Base-by-base conservation (phyloP, 2,797 vertebrate genomes). In the Aythya fuligula region DNA sequence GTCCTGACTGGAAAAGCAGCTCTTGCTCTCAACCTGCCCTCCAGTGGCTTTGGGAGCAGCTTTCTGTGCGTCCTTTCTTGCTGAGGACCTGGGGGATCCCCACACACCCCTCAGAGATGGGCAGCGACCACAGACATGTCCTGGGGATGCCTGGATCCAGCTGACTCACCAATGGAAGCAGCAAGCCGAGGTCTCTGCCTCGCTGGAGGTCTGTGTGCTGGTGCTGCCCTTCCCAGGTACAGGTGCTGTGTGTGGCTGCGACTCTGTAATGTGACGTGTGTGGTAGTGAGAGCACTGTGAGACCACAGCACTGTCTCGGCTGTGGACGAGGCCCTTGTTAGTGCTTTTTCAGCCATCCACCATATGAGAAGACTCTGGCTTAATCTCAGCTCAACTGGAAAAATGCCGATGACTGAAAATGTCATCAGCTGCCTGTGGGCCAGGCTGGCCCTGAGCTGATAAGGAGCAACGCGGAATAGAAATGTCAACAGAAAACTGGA, bases 371-470 rank as follows among this genome's bases (percentile, higher is more conserved):
- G 67, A 60, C 39, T 34, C 60, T 85, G 65, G 73, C 75, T 85
- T 93, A 91, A 85, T 79, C 64, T 93, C 67, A 87, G 86, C 77
- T 77, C 66, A 72, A 65, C 80, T 94, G 90, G 87, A 62, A 89
- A 81, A 87, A 83, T 87, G 84, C 34, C 4, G 45, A 67, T 41
- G 57, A 86, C 69, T 62, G 25, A 75, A 92, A 95, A 96, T 96
- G 94, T 95, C 92, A 93, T 94, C 94, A 92, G 91, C 91, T 95
- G 94, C 82, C 70, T 87, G 82, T 93, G 91, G 82, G 89, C 91
- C 76, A 92, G 79, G 25, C 92, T 94, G 93, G 70, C 95, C 85
- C 92, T 76, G 51, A 95, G 88, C 95, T 95, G 94, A 94, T 95
- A 96, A 93, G 87, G 74, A 95, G 71, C 71, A 90, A 78, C 0